Conservation (phyloP, 1,140 invertebrate genomes). For the Achroia grisella region DNA sequence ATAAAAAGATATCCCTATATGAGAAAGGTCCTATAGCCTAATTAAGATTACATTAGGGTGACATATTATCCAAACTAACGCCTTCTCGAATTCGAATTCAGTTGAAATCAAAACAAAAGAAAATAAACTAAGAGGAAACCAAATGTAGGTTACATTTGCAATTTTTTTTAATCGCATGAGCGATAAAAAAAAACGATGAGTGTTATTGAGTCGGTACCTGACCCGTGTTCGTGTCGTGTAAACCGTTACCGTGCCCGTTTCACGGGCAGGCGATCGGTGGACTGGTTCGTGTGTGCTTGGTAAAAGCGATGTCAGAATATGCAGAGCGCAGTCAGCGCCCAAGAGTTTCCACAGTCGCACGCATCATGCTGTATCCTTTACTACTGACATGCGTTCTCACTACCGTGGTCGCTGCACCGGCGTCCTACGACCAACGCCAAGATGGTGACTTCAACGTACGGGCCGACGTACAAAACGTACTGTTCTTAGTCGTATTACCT, state of each 20-base stretch:
- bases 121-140: too few species aligned
- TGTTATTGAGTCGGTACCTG: constrained; percentile 7
- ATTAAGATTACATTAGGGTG: too few species aligned
- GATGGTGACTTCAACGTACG: constrained; percentile 78
- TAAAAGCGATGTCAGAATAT: constrained; percentile 56
- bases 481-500: constrained; percentile 75
- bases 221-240: constrained; percentile 37
- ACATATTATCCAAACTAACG: too few species aligned
- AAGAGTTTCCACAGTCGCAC: constrained; percentile 18
- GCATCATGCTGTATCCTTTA: constrained; percentile 47
- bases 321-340: constrained; percentile 34
- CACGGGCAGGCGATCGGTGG: constrained; percentile 16
- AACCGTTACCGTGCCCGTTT: constrained; percentile 67
- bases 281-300: constrained; percentile 52
- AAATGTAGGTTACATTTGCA: too few species aligned
- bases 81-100: too few species aligned
- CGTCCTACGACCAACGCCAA: constrained; percentile 76
- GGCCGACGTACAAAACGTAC: constrained; percentile 78
- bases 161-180: too few species aligned
- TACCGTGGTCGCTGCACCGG: constrained; percentile 81
- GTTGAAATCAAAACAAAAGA: too few species aligned
- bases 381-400: constrained; percentile 27
- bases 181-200: background rate
- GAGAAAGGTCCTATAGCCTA: too few species aligned
- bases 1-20: too few species aligned